Conservation (phyloP, 2,797 vertebrate species). For the Saxicola maurus region DNA sequence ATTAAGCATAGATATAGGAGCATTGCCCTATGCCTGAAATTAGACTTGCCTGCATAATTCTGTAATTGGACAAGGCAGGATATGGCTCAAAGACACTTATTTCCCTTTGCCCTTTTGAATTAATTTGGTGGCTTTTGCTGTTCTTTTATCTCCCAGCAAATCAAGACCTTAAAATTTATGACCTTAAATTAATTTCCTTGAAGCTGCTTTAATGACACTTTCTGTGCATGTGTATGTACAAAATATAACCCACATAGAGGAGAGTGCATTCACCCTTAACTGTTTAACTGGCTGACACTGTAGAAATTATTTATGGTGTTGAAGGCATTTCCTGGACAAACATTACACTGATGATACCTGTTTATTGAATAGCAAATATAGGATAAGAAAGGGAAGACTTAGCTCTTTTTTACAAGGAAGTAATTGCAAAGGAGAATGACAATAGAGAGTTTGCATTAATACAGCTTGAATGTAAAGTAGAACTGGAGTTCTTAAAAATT, state of each 20-base stretch:
- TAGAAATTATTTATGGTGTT: neutral
- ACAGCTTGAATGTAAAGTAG: neutral
- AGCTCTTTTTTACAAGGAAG: neutral
- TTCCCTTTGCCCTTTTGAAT: constrained; percentile 31
- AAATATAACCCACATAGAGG: neutral
- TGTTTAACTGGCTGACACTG: neutral
- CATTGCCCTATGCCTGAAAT: neutral
- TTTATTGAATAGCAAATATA: neutral
- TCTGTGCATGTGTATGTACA: neutral
- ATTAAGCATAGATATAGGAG: neutral
- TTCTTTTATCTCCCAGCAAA: constrained; percentile 44
- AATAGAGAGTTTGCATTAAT: neutral
- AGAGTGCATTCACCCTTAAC: neutral
- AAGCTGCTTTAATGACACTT: neutral
- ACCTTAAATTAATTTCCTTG: constrained; percentile 21
- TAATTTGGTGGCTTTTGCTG: constrained; percentile 10
- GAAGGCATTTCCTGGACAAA: neutral
- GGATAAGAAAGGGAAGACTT: neutral
- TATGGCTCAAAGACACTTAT: constrained; percentile 3
- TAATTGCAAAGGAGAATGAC: neutral
- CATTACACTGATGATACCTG: neutral
- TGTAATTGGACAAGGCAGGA: constrained; percentile 1
- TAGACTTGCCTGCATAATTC: neutral
- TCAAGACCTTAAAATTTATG: constrained; percentile 18
- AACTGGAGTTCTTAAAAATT: neutral